Evolutionary conservation across 2,797 vertebrate genomes (phyloP).

Genomic region (Phalanger gymnotis): DNA sequence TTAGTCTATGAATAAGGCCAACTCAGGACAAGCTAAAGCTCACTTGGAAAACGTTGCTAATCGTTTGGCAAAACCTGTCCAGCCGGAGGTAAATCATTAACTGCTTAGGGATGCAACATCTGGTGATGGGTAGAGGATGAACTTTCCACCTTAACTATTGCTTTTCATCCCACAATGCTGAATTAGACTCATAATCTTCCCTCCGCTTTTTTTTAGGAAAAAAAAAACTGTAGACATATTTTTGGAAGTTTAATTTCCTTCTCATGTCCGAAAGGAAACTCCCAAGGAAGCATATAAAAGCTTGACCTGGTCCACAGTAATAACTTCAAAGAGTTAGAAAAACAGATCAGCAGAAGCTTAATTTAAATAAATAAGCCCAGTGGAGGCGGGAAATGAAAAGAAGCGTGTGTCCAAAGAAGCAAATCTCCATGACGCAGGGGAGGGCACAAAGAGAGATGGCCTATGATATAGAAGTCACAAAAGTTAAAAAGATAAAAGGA

Average conservation of each 20-base stretch:
- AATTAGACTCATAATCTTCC: constrained; percentile 15
- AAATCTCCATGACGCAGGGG: constrained; percentile 23
- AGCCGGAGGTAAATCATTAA: constrained; percentile 57
- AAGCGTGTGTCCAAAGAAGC: background rate
- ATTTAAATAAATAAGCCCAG: constrained; percentile 70
- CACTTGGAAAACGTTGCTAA: constrained; percentile 57
- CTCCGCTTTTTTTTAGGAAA: constrained; percentile 52
- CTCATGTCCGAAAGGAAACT: constrained; percentile 73
- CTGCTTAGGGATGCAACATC: constrained; percentile 32
- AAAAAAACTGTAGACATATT: constrained; percentile 55
- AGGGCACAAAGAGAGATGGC: background rate
- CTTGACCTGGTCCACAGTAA: constrained; percentile 38
- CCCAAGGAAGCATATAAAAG: constrained; percentile 46
- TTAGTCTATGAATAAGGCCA: constrained; percentile 38
- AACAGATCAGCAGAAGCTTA: constrained; percentile 58
- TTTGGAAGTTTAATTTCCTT: constrained; percentile 73
- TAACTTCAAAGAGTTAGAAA: constrained; percentile 74
- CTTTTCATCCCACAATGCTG: constrained; percentile 42
- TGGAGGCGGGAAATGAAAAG: constrained; percentile 51
- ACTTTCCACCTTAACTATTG: constrained; percentile 29
- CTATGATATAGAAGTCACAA: background rate
- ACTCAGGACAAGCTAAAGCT: constrained; percentile 13
- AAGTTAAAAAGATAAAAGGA: constrained; percentile 39
- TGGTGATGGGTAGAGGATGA: constrained; percentile 41
- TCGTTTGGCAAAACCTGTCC: background rate